These are phyloP conservation scores for Machaerirhynchus nigripectus DNA, from an alignment of 2,113 vertebrate genomes.

Conservation along the genomic window DNA sequence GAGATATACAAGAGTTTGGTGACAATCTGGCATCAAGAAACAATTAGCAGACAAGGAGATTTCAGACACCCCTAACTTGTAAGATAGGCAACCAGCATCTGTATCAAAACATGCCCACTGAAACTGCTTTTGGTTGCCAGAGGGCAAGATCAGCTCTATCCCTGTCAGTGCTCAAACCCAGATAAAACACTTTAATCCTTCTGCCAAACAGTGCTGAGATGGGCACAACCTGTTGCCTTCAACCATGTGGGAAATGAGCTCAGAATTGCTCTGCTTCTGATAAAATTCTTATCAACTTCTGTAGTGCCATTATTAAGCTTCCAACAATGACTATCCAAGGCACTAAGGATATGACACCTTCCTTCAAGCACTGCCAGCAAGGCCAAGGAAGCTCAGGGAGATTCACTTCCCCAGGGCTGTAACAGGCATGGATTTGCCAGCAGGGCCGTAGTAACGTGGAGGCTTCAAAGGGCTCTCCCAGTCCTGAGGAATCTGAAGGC, in stretches of 20 bases:
- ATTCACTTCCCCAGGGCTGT: background rate
- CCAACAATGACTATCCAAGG: background rate
- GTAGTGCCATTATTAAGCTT: background rate
- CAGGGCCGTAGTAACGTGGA: rapidly evolving
- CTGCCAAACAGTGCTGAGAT: background rate
- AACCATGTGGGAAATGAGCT: background rate
- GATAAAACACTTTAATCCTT: background rate
- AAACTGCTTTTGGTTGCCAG: background rate
- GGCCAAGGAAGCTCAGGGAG: background rate
- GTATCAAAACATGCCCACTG: background rate
- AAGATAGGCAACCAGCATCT: background rate
- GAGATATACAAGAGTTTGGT: background rate
- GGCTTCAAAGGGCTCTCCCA: background rate
- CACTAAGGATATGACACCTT: background rate
- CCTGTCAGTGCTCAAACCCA: background rate
- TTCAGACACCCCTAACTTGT: background rate
- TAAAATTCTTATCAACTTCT: background rate
- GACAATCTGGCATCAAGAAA: background rate
- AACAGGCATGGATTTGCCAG: background rate
- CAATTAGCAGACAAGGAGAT: background rate
- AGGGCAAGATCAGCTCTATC: background rate
- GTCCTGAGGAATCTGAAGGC: background rate
- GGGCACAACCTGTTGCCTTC: background rate
- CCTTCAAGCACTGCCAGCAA: background rate
- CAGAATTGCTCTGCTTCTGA: background rate